Conservation (phyloP, 2,113 vertebrate species). For the Varanus salvator region DNA sequence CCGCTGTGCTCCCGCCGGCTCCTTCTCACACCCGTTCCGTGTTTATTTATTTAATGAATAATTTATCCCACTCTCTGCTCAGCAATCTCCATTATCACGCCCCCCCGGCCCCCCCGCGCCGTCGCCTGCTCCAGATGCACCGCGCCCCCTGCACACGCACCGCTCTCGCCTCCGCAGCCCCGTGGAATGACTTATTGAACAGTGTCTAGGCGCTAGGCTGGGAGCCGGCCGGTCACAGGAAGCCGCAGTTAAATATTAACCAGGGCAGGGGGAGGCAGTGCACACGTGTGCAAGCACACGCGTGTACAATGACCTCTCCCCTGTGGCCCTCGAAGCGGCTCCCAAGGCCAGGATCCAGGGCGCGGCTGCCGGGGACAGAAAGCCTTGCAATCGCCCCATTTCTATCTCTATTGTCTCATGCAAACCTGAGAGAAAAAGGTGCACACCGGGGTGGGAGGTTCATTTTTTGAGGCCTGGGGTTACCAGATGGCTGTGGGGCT, state of each 20-base stretch:
- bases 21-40: slow-evolving; percentile 64
- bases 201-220: slow-evolving; percentile 64
- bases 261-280: neutral
- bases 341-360: neutral
- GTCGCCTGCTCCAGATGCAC: slow-evolving; percentile 15
- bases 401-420: accelerated
- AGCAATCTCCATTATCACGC: slow-evolving; percentile 31
- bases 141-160: neutral
- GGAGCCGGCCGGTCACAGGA: slow-evolving; percentile 62
- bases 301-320: too few relatives aligned
- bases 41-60: slow-evolving; percentile 87
- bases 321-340: neutral
- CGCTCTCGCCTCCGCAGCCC: slow-evolving; percentile 41
- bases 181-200: slow-evolving; percentile 76
- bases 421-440: neutral
- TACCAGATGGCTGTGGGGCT: neutral
- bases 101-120: neutral
- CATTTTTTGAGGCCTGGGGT: neutral
- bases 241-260: slow-evolving; percentile 68
- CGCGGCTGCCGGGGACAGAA: too few relatives aligned
- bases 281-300: neutral
- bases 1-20: slow-evolving; percentile 52
- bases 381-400: accelerated
- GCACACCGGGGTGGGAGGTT: neutral
- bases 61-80: slow-evolving; percentile 75